Evolutionary conservation across 2,797 vertebrate species (phyloP).

Genomic region (Syndactyla subalaris): DNA sequence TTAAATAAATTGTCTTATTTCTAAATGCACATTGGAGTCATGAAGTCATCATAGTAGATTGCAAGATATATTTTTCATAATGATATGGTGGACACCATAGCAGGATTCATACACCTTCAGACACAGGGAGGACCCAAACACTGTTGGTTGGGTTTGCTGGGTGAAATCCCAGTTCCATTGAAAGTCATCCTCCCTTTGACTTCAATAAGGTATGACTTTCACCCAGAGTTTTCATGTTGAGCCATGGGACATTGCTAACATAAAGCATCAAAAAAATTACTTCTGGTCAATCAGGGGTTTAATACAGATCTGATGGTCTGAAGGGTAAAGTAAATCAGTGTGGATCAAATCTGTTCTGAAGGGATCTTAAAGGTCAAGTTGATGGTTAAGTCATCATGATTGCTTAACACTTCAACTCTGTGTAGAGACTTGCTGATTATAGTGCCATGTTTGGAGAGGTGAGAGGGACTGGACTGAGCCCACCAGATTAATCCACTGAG

Average conservation of each 20-base stretch:
- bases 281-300: slow-evolving; percentile 23
- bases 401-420: slow-evolving; percentile 5
- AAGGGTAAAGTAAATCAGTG: slow-evolving; percentile 37
- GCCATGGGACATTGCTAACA: not conserved
- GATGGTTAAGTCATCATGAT: slow-evolving; percentile 29
- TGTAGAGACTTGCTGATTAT: slow-evolving; percentile 1
- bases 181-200: not conserved
- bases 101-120: not conserved
- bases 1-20: slow-evolving; percentile 13
- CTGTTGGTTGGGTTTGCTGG: not conserved
- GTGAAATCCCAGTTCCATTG: not conserved
- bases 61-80: not conserved
- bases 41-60: not conserved
- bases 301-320: slow-evolving; percentile 17
- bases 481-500: not conserved
- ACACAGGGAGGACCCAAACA: not conserved
- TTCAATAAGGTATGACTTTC: not conserved
- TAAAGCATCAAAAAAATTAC: not conserved
- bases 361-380: slow-evolving; percentile 42
- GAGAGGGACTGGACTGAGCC: not conserved
- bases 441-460: not conserved
- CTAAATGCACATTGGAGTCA: slow-evolving; percentile 35
- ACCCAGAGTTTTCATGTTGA: not conserved
- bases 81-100: not conserved
- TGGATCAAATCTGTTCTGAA: slow-evolving; percentile 42